phyloP scores from a whole-genome alignment of 1,140 invertebrate species.

The Drosophila lowei region DNA sequence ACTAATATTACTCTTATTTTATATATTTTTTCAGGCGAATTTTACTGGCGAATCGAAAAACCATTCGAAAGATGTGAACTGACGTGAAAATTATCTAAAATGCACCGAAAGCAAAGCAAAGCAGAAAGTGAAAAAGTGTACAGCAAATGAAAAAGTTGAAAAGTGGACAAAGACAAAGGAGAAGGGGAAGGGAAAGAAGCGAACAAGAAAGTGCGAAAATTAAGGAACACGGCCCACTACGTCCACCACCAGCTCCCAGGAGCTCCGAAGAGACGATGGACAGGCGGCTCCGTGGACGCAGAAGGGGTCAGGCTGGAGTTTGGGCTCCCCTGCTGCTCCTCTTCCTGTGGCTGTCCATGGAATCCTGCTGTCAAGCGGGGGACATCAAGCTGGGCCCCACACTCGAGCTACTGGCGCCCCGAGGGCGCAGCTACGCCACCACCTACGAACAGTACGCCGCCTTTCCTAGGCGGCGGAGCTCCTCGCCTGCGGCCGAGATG shows the following conservation, averaged over 20 bases:
- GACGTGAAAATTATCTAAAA: slow-evolving; percentile 30
- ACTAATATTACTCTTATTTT: neutral
- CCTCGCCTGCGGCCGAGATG: slow-evolving; percentile 86
- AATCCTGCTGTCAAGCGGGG: slow-evolving; percentile 9
- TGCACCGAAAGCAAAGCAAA: slow-evolving; percentile 26
- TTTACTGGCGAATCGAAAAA: slow-evolving; percentile 8
- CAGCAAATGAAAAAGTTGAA: slow-evolving; percentile 36
- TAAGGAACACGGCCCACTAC: slow-evolving; percentile 3
- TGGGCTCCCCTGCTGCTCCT: slow-evolving; percentile 41
- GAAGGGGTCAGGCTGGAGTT: no score
- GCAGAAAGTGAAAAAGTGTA: slow-evolving; percentile 27
- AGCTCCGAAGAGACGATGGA: slow-evolving; percentile 20
- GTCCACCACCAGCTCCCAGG: slow-evolving; percentile 15
- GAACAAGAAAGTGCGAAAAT: slow-evolving; percentile 14
- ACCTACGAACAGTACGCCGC: slow-evolving; percentile 74
- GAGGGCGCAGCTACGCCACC: slow-evolving; percentile 70
- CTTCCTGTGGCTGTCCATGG: slow-evolving; percentile 16
- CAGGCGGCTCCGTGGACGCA: slow-evolving; percentile 15
- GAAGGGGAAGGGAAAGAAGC: neutral
- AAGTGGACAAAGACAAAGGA: slow-evolving; percentile 4
- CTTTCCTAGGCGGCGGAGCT: slow-evolving; percentile 72
- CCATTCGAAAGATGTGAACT: slow-evolving; percentile 25
- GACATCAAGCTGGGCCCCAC: slow-evolving; percentile 15
- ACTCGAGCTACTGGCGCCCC: slow-evolving; percentile 48
- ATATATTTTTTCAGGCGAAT: slow-evolving; percentile 34